A percentile compares a stretch with the other conserved stretches of the same genome.
phyloP scores from a whole-genome alignment of 2,113 vertebrate genomes.

The Apeltes quadracus region DNA sequence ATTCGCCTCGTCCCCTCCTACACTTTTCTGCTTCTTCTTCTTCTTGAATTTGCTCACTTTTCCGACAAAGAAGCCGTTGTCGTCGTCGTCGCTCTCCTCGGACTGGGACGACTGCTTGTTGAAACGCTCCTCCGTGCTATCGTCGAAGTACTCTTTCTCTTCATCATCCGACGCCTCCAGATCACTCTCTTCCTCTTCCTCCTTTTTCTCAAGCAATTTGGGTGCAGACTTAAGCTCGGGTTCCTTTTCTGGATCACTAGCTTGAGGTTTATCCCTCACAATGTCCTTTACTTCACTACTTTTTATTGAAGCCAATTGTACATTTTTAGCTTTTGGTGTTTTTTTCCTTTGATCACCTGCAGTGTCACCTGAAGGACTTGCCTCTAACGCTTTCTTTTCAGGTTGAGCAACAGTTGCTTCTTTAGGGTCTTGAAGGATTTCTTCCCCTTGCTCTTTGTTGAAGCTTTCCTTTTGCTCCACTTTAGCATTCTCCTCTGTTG shows the following conservation, averaged over 20 bases:
- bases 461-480: slow-evolving; percentile 1
- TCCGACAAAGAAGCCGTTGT: slow-evolving; percentile 91
- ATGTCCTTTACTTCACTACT: slow-evolving; percentile 13
- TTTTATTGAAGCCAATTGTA: slow-evolving; percentile 7
- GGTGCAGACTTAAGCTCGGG: background rate
- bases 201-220: background rate
- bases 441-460: slow-evolving; percentile 3
- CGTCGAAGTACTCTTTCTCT: slow-evolving; percentile 64
- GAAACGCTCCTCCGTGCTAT: slow-evolving; percentile 96
- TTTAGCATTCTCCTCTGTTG: background rate
- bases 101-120: slow-evolving; percentile 88
- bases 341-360: slow-evolving; percentile 23
- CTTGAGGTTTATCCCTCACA: slow-evolving; percentile 24
- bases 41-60: slow-evolving; percentile 89
- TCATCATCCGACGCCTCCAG: slow-evolving; percentile 73
- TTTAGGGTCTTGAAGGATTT: background rate
- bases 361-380: background rate
- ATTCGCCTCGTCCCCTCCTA: slow-evolving; percentile 4
- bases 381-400: background rate
- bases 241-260: slow-evolving; percentile 32
- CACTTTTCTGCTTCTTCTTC: slow-evolving; percentile 38
- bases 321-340: slow-evolving; percentile 11
- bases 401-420: slow-evolving; percentile 11
- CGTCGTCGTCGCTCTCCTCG: slow-evolving; percentile 80
- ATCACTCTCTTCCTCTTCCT: slow-evolving; percentile 66